Evolutionary conservation across 2,113 vertebrate genomes (phyloP), one percentile per base, ranked within the genome.

Genomic region (Ictalurus punctatus): DNA sequence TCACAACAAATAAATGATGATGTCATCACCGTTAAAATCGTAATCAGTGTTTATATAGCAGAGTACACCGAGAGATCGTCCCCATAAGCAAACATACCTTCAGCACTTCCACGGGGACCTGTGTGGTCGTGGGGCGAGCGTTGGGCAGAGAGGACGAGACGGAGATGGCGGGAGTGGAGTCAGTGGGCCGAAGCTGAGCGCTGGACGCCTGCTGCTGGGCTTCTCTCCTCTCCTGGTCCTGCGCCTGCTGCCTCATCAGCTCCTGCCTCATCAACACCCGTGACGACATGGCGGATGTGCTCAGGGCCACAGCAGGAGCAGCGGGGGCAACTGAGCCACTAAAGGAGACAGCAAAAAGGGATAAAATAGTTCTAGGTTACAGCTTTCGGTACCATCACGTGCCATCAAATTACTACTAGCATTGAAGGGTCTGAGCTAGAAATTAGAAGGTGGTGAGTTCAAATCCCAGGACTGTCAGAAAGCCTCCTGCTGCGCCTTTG

Each of bases 71-170:
- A 27, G 17, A 67, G 13, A 12, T 6, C 37, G 3, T n/a, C 30
- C 14, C 6, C 44, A n/a, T 8, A 4, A 40, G 40, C 48, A 23
- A 16, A 19, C 93, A 65, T 94, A 98, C 97, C 97, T 97, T 98
- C 10, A 98, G 95, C 27, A 98, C 96, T 91, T 98, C 97, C 91
- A 97, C 95, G 0, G 97, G 97, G 67, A 98, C 97, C 94, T 97
- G 97, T 78, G 97, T 95, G 44, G 97, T 93, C 17, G 96, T 93
- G 5, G 95, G 92, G 2, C 94, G 94, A 65, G 88, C 82, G 74
- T 94, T 84, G 23, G 91, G 86, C 61, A 93, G 86, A 0, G 87
- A 86, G 2, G 87, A 69, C 44, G 95, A 91, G 61, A 96, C 93
- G 0, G 96, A 95, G 90, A 97, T 96, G 74, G 95, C 95, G 6